Evolutionary conservation across 2,888 invertebrate species (phyloP).

Genomic region (Dryadula phaetusa): DNA sequence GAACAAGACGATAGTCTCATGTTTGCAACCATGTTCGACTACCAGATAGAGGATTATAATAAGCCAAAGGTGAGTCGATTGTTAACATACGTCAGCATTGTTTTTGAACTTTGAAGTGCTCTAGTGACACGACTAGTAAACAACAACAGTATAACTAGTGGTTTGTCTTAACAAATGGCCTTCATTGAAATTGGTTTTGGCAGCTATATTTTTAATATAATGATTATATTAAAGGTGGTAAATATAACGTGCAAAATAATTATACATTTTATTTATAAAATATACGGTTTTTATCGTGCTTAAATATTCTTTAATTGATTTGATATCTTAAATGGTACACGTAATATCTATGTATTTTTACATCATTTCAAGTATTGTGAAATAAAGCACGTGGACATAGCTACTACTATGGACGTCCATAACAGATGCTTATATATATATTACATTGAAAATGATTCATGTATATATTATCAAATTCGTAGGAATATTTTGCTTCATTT

Average conservation of each 20-base stretch:
- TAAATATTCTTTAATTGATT: not conserved
- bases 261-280: not conserved
- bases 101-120: constrained; percentile 33
- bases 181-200: not conserved
- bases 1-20: constrained; percentile 83
- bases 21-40: constrained; percentile 84
- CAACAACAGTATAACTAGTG: constrained; percentile 50
- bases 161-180: constrained; percentile 1
- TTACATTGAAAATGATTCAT: not conserved
- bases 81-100: constrained; percentile 29
- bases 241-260: too few relatives aligned
- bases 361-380: not conserved
- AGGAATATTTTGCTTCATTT: not conserved
- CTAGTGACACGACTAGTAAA: constrained; percentile 59
- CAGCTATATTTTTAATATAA: not conserved
- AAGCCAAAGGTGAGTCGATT: constrained; percentile 71
- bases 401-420: not conserved
- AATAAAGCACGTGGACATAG: not conserved
- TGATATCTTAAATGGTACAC: not conserved
- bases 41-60: constrained; percentile 77
- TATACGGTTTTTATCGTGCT: too few relatives aligned
- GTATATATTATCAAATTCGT: not conserved
- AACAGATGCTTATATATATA: not conserved
- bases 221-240: not conserved
- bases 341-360: not conserved